Evolutionary conservation across 2,113 vertebrate genomes (phyloP).

Genomic region (Macroglossus sobrinus): DNA sequence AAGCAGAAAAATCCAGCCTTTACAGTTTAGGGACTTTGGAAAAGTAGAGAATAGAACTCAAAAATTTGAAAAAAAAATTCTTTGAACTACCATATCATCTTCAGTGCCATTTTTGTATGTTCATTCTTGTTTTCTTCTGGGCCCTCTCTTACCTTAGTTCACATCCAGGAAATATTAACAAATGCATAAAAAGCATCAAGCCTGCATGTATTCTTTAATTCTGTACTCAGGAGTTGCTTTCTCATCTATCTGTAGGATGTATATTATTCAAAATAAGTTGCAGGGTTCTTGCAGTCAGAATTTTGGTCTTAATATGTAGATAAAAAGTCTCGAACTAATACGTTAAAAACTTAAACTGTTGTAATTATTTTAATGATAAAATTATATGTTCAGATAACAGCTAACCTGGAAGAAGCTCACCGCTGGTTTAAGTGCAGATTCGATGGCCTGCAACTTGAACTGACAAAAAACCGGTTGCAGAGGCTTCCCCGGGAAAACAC

Average conservation of each 20-base stretch:
- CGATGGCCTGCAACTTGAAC: conserved; percentile 75
- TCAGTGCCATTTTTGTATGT: background rate
- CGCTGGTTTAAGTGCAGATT: conserved; percentile 77
- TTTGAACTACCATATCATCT: background rate
- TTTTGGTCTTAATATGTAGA: background rate
- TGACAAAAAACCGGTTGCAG: conserved; percentile 53
- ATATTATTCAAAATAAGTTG: background rate
- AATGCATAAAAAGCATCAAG: background rate
- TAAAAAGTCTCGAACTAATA: background rate
- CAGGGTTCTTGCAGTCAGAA: background rate
- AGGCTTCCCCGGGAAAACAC: conserved; percentile 25
- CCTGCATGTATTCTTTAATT: background rate
- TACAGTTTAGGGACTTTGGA: background rate
- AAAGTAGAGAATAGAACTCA: background rate
- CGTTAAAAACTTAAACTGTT: background rate
- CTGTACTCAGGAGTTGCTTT: background rate
- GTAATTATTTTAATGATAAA: background rate
- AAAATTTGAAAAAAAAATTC: background rate
- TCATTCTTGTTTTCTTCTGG: background rate
- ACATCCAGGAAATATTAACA: background rate
- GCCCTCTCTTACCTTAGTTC: background rate
- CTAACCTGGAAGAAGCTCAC: conserved; percentile 80
- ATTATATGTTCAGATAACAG: conserved; percentile 70
- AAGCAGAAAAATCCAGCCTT: background rate
- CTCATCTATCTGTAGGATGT: background rate